Percentiles rank a stretch among this genome's conserved stretches.
Conservation (phyloP, 2,113 vertebrate species). For the Grammomys dolichurus region DNA sequence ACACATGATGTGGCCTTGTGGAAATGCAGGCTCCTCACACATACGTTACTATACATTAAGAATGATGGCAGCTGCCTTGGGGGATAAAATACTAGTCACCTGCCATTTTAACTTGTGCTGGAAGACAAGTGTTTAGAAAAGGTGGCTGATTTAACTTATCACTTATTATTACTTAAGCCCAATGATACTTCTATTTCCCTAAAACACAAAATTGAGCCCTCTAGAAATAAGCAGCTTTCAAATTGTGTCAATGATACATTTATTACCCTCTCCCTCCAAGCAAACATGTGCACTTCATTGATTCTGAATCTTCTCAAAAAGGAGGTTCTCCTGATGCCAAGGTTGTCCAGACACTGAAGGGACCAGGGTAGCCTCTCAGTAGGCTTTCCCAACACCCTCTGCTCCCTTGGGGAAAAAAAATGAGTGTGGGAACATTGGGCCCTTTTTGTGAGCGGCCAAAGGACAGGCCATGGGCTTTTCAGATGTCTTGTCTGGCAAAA, state of each 20-base stretch:
- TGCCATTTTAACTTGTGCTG: not conserved
- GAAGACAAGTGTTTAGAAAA: not conserved
- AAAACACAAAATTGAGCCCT: not conserved
- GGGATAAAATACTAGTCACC: not conserved
- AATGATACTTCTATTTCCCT: not conserved
- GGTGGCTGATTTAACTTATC: not conserved
- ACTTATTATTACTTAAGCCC: not conserved
- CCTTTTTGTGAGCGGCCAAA: not conserved
- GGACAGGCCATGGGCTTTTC: not conserved
- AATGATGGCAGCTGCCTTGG: too few species aligned
- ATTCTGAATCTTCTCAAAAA: not conserved
- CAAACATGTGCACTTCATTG: rapidly evolving
- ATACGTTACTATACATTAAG: not conserved
- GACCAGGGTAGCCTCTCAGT: too few species aligned
- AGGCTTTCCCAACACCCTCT: not conserved
- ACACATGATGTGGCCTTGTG: not conserved
- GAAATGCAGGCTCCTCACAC: not conserved
- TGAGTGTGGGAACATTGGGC: not conserved
- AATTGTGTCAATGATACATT: not conserved
- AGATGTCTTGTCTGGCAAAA: not conserved
- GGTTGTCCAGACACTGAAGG: not conserved
- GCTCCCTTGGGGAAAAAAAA: not conserved
- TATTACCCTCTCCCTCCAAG: not conserved
- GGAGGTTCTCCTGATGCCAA: not conserved
- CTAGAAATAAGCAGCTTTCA: not conserved